Conservation (phyloP, 2,113 vertebrate species). For the Callocephalon fimbriatum region DNA sequence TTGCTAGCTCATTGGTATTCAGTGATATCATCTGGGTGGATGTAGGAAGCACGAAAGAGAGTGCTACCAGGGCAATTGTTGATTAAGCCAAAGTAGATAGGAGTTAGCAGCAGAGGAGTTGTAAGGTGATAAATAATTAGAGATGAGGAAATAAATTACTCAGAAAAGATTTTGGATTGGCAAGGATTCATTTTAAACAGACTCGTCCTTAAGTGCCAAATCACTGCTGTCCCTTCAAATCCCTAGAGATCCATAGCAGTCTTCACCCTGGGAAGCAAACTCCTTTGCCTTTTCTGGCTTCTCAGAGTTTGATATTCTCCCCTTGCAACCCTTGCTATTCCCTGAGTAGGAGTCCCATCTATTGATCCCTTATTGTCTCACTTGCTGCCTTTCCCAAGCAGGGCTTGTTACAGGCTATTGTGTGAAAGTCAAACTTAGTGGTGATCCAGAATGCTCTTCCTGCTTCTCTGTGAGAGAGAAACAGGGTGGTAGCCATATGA, state of each 20-base stretch:
- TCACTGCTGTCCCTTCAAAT: neutral
- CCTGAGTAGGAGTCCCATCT: neutral
- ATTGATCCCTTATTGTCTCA: neutral
- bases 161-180: neutral
- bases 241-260: neutral
- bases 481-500: neutral
- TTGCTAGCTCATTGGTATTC: neutral
- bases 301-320: neutral
- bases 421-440: neutral
- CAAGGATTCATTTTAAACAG: neutral
- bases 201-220: neutral
- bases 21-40: neutral
- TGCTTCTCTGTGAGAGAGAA: neutral
- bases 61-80: neutral
- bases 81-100: neutral
- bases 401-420: neutral
- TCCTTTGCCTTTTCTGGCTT: neutral
- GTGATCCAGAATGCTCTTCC: neutral
- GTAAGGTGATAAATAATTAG: neutral
- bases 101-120: neutral
- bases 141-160: neutral
- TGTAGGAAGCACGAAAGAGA: neutral
- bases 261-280: neutral
- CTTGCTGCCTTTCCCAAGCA: neutral
- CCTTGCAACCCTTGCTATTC: neutral